Base-by-base conservation (phyloP, 2,888 invertebrate species). In the Iselma pallidipennis region DNA sequence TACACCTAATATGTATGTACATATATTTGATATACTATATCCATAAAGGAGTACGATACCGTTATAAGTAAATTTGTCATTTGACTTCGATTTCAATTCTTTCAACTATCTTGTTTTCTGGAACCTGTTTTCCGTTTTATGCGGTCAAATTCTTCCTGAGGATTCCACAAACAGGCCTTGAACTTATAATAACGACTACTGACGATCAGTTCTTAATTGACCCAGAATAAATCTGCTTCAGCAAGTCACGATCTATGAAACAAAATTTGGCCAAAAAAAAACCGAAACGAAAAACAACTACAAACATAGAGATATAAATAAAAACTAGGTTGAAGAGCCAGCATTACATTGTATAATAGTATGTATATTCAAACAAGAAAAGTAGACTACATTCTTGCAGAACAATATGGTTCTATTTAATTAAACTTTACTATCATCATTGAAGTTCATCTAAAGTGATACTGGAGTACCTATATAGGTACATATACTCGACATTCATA, bases 21-120 rank as follows among this genome's bases (percentile, higher is more conserved):
- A 29, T 4, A 29, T 1, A n/a, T n/a, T n/a, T n/a, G n/a, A n/a
- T n/a, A n/a, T n/a, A n/a, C n/a, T n/a, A n/a, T n/a, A n/a, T 2
- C 2, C 29, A 29, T 29, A 29, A 10, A 29, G 29, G 1, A 10
- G 10, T 12, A 4, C 4, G 0, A 59, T 59, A 62, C 62, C 58
- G 62, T 62, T 59, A 59, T 51, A 58, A 55, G 50, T 57, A 49
- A 45, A 49, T 56, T 31, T 53, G 59, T 52, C 52, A 52, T 52
- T 23, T 33, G 55, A 37, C 48, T 55, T 59, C 37, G 45, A 55
- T 59, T 59, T 59, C 59, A 55, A 55, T 59, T 51, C 55, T 59
- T 29, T n/a, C n/a, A n/a, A 45, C 45, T n/a, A 45, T 45, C 23
- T 23, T 45, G 45, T 45, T 45, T 28, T 33, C 26, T 54, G 21